These are phyloP conservation scores for Drosophila meridionalis DNA, from an alignment of 2,888 invertebrate genomes.

Conservation along the genomic window DNA sequence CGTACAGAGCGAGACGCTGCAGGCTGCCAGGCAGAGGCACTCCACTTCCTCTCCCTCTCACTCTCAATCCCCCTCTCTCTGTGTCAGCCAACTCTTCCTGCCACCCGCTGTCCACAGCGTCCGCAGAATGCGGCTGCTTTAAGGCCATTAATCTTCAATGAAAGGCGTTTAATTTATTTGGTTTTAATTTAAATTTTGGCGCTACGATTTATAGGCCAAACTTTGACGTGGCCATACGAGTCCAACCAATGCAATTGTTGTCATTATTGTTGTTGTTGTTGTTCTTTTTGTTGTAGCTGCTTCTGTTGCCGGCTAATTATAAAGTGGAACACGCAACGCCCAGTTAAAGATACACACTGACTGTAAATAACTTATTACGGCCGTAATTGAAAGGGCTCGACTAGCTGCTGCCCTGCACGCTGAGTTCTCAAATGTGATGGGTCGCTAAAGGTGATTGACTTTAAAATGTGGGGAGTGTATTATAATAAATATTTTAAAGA, in stretches of 20 bases:
- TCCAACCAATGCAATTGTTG: conserved; percentile 47
- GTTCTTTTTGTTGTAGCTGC: conserved; percentile 16
- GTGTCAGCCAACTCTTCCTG: background rate
- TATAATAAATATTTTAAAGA: background rate
- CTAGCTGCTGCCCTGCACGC: conserved; percentile 12
- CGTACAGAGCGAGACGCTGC: conserved; percentile 70
- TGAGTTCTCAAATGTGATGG: background rate
- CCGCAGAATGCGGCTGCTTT: conserved; percentile 57
- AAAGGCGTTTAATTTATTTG: conserved; percentile 82
- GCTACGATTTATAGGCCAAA: conserved; percentile 78
- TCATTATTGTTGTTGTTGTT: conserved; percentile 25
- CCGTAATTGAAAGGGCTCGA: background rate
- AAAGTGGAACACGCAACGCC: conserved; percentile 68
- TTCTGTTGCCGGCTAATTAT: conserved; percentile 63
- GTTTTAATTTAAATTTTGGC: conserved; percentile 80
- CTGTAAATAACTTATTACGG: conserved; percentile 35
- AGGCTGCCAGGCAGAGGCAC: conserved; percentile 19
- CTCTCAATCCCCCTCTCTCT: background rate
- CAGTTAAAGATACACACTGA: conserved; percentile 48
- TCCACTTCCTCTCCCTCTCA: background rate
- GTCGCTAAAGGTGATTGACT: fast-evolving
- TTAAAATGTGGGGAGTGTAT: background rate
- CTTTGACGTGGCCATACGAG: conserved; percentile 69
- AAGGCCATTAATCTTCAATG: conserved; percentile 80
- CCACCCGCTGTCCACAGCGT: conserved; percentile 21